A percentile compares a stretch with the other conserved stretches of the same genome.
Evolutionary conservation across 2,888 invertebrate species (phyloP).

Genomic region (Philhelius pedissequus): DNA sequence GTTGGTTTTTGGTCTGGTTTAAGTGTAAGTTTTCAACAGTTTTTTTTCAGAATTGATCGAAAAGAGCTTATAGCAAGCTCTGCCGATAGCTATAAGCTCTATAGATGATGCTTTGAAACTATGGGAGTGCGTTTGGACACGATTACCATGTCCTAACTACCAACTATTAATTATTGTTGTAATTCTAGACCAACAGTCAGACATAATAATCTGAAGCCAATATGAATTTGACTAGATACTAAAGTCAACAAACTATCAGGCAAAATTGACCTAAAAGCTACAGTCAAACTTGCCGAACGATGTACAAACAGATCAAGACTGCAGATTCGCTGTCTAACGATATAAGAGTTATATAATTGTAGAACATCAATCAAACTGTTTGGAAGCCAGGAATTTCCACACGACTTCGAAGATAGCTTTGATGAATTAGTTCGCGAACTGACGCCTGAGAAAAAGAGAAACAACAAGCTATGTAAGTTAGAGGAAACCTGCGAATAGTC

Average conservation of each 20-base stretch:
- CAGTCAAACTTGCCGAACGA: constrained; percentile 92
- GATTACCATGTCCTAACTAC: constrained; percentile 95
- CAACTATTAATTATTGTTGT: constrained; percentile 96
- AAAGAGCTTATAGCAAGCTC: too few relatives aligned
- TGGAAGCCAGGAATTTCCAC: constrained; percentile 70
- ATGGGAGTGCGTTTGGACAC: constrained; percentile 99
- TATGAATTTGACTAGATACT: constrained; percentile 98
- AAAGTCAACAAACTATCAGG: constrained; percentile 96
- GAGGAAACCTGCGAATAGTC: constrained; percentile 78
- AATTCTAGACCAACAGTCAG: constrained; percentile 93
- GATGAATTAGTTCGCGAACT: constrained; percentile 74
- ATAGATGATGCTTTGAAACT: constrained; percentile 92
- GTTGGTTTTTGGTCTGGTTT: constrained; percentile 97
- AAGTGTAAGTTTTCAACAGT: constrained; percentile 95
- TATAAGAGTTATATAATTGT: constrained; percentile 87
- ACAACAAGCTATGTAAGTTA: constrained; percentile 75
- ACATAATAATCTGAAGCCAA: constrained; percentile 91
- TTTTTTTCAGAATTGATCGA: too few relatives aligned
- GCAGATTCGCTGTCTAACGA: constrained; percentile 86
- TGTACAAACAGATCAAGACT: constrained; percentile 91
- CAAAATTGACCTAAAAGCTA: constrained; percentile 89
- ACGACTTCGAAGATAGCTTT: constrained; percentile 77
- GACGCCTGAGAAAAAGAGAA: constrained; percentile 75
- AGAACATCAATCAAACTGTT: constrained; percentile 75
- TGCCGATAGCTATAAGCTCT: too few relatives aligned